Evolutionary conservation across 1,140 invertebrate genomes (phyloP).

Genomic region (Delia radicum): DNA sequence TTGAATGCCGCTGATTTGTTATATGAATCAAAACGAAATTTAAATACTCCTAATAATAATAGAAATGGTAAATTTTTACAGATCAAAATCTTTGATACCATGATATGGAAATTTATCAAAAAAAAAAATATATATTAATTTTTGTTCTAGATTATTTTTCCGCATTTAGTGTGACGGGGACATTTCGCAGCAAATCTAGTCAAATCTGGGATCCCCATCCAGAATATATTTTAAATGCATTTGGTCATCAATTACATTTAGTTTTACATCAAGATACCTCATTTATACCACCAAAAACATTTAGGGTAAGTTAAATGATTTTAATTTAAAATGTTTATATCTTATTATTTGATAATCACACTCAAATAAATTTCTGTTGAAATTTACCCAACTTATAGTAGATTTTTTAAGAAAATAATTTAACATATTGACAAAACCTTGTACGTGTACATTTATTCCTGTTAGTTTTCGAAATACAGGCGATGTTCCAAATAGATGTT

Average conservation of each 20-base stretch:
- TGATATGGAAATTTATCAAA: too few relatives aligned
- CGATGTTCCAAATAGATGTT: too few relatives aligned
- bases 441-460: too few relatives aligned
- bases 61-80: conserved; percentile 35
- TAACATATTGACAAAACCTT: too few relatives aligned
- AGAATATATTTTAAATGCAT: conserved; percentile 67
- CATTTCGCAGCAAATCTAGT: conserved; percentile 64
- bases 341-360: too few relatives aligned
- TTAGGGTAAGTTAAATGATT: conserved; percentile 60
- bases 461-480: too few relatives aligned
- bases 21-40: conserved; percentile 51
- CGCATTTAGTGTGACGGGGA: conserved; percentile 58
- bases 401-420: too few relatives aligned
- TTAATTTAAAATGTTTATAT: too few relatives aligned
- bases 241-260: conserved; percentile 62
- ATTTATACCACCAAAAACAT: conserved; percentile 59
- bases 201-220: conserved; percentile 74
- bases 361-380: too few relatives aligned
- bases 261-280: conserved; percentile 61
- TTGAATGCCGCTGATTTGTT: conserved; percentile 50
- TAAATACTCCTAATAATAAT: conserved; percentile 36
- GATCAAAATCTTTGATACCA: background rate
- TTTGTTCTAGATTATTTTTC: conserved; percentile 37
- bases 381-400: too few relatives aligned
- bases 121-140: too few relatives aligned